Base-by-base conservation (phyloP, 2,113 vertebrate species). In the Triplophysa dalaica region DNA sequence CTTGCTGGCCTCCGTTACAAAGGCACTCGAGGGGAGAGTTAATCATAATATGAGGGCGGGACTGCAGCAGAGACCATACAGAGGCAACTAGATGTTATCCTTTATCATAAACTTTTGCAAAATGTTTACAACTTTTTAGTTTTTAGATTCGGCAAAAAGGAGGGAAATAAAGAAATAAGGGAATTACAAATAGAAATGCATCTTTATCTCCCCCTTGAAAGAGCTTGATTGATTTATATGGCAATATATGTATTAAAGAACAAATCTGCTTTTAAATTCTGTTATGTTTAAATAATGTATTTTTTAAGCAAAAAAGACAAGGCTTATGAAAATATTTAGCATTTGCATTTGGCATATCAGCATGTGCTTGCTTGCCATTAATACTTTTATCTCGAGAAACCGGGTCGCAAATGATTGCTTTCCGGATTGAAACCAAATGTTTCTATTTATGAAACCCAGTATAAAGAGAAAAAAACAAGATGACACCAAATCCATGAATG, bases 1-100 rank as follows among this genome's bases (percentile, higher is more conserved):
- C 33, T 33, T 0, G 33, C 33, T 38, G 33, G 7, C 33, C 6
- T 38, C 33, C 33, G 7, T 38, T 7, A 8, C 33, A 38, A 38
- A 7, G 74, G 56, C 64, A 33, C 11, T 67, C 63, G 48, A 70
- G 73, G 60, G 60, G 17, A 75, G 63, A 75, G 63, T 63, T 50
- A 75, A 75, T 75, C 60, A 63, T 50, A 29, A 63, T 75, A 75
- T 75, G 41, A 75, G 13, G 21, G 14, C 17, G 24, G 21, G 10
- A 8, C 19, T 16, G 50, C 22, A n/a, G 14, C 10, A 75, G 73
- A 63, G 43, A 75, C 41, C 60, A 29, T 26, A 16, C 22, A 60
- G 12, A 24, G 52, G 54, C 26, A 48, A 14, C 58, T 62, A 14
- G 48, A 75, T 50, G 41, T 63, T 62, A 48, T 48, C 60, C 43